A percentile compares a stretch with the other conserved stretches of the same genome.
phyloP scores from a whole-genome alignment of 2,888 invertebrate species.

The Dinocampus coccinellae region DNA sequence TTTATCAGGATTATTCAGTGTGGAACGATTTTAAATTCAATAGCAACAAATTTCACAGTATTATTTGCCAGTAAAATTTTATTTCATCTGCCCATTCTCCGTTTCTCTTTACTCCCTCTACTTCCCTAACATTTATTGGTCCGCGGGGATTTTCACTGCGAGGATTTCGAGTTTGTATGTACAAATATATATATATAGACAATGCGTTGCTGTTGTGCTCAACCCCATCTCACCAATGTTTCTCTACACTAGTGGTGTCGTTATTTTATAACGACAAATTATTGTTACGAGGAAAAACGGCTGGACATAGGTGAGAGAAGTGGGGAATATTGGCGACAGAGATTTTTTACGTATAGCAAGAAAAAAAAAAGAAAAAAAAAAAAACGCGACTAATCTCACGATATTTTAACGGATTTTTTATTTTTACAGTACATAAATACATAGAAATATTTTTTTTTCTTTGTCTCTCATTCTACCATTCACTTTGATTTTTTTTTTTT shows the following conservation, averaged over 20 bases:
- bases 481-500: not conserved
- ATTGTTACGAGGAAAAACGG: conserved; percentile 67
- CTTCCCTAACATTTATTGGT: conserved; percentile 64
- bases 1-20: conserved; percentile 22
- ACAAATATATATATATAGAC: conserved; percentile 16
- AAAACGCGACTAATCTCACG: conserved; percentile 62
- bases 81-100: conserved; percentile 56
- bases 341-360: conserved; percentile 46
- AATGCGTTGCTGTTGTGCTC: conserved; percentile 7
- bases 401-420: conserved; percentile 68
- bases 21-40: conserved; percentile 59
- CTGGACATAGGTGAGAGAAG: conserved; percentile 13
- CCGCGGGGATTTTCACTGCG: conserved; percentile 40
- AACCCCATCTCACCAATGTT: conserved; percentile 33
- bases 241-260: conserved; percentile 39
- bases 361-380: too few species aligned
- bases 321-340: not conserved
- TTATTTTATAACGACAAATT: conserved; percentile 69
- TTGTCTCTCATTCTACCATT: not conserved
- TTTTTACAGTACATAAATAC: conserved; percentile 44
- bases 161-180: conserved; percentile 17
- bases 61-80: conserved; percentile 69
- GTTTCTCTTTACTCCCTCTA: too few species aligned
- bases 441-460: not conserved
- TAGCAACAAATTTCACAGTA: conserved; percentile 65